phyloP scores from a whole-genome alignment of 2,113 vertebrate genomes.

The Pandion haliaetus region DNA sequence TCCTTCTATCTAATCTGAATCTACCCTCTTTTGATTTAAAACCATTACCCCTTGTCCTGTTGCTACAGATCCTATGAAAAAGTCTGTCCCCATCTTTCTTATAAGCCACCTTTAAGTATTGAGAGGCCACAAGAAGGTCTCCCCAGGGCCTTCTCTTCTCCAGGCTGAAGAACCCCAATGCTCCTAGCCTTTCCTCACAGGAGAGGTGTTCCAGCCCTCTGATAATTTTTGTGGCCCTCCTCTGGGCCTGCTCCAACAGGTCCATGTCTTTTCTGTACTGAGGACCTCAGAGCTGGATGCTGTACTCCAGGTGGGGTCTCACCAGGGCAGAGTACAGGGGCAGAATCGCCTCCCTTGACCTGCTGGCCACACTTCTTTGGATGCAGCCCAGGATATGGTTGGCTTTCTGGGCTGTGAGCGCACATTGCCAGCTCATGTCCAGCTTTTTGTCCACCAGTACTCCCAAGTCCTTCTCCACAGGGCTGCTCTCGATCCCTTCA shows the following conservation, averaged over 20 bases:
- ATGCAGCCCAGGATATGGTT: not conserved
- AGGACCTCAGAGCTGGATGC: not conserved
- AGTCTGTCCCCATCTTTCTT: not conserved
- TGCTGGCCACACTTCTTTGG: not conserved
- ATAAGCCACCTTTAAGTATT: too few species aligned
- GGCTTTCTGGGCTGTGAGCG: not conserved
- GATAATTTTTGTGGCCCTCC: not conserved
- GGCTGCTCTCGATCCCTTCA: not conserved
- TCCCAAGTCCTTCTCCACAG: not conserved
- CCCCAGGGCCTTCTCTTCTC: not conserved
- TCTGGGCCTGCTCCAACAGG: not conserved
- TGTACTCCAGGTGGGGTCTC: not conserved
- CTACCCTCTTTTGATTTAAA: not conserved
- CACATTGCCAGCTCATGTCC: not conserved
- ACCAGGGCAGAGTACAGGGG: rapidly evolving
- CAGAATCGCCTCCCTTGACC: not conserved
- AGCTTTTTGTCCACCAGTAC: not conserved
- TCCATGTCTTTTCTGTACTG: not conserved
- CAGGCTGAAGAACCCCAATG: not conserved
- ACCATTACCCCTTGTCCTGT: not conserved
- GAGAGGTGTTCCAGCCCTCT: not conserved
- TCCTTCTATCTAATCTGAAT: not conserved
- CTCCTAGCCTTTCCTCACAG: not conserved
- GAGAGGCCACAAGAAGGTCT: not conserved
- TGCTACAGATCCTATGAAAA: not conserved